Evolutionary conservation across 2,113 vertebrate species (phyloP).

Genomic region (Aleadryas rufinucha): DNA sequence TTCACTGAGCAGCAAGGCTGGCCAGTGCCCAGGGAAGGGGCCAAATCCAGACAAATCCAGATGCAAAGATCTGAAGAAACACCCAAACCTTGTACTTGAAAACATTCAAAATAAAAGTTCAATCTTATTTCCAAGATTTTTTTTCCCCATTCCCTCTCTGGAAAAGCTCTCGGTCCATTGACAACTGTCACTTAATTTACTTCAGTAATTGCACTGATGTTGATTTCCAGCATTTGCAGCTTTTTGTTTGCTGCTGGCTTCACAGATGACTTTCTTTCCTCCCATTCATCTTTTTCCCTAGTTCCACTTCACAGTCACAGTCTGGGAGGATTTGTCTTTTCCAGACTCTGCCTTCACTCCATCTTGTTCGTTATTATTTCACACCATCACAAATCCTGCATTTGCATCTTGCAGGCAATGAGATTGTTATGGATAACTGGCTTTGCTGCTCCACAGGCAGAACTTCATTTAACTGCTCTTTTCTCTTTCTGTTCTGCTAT

Average conservation of each 20-base stretch:
- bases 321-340: slow-evolving; percentile 7
- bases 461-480: slow-evolving; percentile 25
- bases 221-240: not conserved
- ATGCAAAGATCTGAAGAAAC: not conserved
- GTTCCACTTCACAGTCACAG: not conserved
- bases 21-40: not conserved
- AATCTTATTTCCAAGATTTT: not conserved
- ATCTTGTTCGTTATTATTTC: slow-evolving; percentile 11
- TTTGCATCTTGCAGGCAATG: not conserved
- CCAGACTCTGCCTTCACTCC: not conserved
- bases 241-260: not conserved
- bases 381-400: not conserved
- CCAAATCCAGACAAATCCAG: not conserved
- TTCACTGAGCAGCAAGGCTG: not conserved
- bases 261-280: not conserved
- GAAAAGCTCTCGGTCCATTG: not conserved
- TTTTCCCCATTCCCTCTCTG: not conserved
- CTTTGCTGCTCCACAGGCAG: not conserved
- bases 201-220: not conserved
- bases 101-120: not conserved
- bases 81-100: not conserved
- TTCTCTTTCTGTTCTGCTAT: slow-evolving; percentile 1
- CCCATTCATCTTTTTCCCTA: not conserved
- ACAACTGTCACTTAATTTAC: slow-evolving; percentile 30
- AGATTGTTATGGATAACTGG: not conserved